Evolutionary conservation across 2,113 vertebrate species (phyloP).

Genomic region (Equus quagga): DNA sequence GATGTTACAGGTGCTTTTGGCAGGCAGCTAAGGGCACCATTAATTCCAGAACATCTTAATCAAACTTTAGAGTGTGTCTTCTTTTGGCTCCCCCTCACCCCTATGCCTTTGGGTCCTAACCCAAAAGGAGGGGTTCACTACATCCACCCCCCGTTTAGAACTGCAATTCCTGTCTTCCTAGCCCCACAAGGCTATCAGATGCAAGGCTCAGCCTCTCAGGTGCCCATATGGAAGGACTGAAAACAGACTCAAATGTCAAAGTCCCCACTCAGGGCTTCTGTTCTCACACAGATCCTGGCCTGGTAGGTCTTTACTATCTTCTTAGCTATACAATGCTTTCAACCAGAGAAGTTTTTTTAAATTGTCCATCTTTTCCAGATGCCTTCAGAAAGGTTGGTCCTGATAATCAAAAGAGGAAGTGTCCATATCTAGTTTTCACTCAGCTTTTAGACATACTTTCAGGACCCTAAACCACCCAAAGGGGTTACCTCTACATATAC

Average conservation of each 20-base stretch:
- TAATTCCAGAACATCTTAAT: not conserved
- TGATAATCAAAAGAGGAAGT: not conserved
- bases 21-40: not conserved
- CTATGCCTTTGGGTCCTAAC: not conserved
- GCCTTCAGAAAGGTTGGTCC: not conserved
- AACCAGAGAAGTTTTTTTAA: not conserved
- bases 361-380: not conserved
- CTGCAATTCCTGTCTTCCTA: not conserved
- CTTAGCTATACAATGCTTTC: not conserved
- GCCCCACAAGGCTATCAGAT: not conserved
- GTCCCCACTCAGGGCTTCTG: not conserved
- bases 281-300: not conserved
- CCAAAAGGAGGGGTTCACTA: not conserved
- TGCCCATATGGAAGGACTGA: not conserved
- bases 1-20: not conserved
- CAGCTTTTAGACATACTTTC: constrained; percentile 7
- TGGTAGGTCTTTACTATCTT: not conserved
- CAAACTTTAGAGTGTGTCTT: not conserved
- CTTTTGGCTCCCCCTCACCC: not conserved
- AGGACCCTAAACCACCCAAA: not conserved
- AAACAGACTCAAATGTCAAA: not conserved
- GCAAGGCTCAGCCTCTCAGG: not conserved
- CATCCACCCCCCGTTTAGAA: not conserved
- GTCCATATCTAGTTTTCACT: not conserved
- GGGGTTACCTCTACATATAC: not conserved